Evolutionary conservation across 2,797 vertebrate genomes (phyloP), one percentile per base, ranked within the genome.

Genomic region (Mus caroli): DNA sequence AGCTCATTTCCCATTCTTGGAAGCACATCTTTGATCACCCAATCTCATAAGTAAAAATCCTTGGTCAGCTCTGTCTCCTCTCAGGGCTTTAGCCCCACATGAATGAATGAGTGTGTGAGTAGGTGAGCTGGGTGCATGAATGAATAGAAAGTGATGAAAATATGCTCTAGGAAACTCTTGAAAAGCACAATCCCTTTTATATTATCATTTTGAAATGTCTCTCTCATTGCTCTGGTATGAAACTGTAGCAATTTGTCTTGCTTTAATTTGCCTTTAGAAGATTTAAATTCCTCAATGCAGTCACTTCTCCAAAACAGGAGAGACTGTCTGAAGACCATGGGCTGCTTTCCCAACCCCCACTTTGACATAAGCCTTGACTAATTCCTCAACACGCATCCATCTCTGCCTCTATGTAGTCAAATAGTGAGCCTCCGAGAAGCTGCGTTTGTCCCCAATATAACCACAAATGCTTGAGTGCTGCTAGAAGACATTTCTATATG

Each of bases 221-320:
- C 31, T 19, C 43, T 94, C 28, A 52, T 88, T 96, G 69, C 87
- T 92, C 91, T 91, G 78, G 85, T 85, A 91, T 82, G 52, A 82
- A 67, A 52, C n/a, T 67, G 85, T n/a, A 82, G 9, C 58, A 82
- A 71, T 43, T 94, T 94, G n/a, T 56, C 34, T 34, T 71, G 11
- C 15, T 6, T 86, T 89, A 84, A 34, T 89, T 94, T 24, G 79
- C 37, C 67, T 94, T 77, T 26, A 60, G 56, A 71, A 69, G 50
- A 37, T 83, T 75, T 83, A 56, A 58, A 50, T 67, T 84, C 93
- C 69, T 12, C 31, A 56, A 1, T 87, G n/a, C 19, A 69, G 12
- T 89, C 43, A 67, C n/a, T 31, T 92, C 79, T 75, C 46, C 67
- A 37, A 89, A 95, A 58, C 89, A 73, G 8, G 28, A 64, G 46